Evolutionary conservation across 2,113 vertebrate species (phyloP).

Genomic region (Rostratula benghalensis): DNA sequence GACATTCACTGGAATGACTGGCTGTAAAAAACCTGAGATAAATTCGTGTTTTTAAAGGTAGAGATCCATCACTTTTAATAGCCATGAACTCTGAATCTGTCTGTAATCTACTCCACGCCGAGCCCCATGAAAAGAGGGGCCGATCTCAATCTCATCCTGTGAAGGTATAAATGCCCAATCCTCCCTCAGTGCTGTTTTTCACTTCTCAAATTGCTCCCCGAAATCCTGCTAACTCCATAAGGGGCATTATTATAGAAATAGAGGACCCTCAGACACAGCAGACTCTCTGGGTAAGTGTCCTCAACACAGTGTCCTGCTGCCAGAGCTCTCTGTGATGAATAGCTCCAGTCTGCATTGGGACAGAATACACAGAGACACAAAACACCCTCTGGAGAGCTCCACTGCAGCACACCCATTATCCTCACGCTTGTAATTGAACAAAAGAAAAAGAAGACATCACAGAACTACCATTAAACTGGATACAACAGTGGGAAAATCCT

Average conservation of each 20-base stretch:
- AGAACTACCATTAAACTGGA: not conserved
- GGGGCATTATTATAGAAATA: slow-evolving; percentile 15
- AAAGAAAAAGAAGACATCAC: not conserved
- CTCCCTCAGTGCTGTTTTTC: not conserved
- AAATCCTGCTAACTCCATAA: slow-evolving; percentile 26
- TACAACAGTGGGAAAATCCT: not conserved
- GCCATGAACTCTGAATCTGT: not conserved
- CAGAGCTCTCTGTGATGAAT: slow-evolving; percentile 15
- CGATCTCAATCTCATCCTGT: not conserved
- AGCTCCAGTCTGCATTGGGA: not conserved
- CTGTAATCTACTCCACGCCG: slow-evolving; percentile 17
- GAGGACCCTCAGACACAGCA: not conserved
- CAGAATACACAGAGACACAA: slow-evolving; percentile 8
- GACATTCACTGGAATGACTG: not conserved
- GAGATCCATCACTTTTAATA: slow-evolving; percentile 13
- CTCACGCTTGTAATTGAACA: slow-evolving; percentile 26
- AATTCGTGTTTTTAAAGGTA: slow-evolving; percentile 21
- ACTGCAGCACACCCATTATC: not conserved
- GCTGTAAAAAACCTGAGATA: not conserved
- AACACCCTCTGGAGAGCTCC: not conserved
- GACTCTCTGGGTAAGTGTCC: not conserved
- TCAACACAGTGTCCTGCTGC: not conserved
- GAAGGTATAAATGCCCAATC: slow-evolving; percentile 24
- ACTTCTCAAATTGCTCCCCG: slow-evolving; percentile 19
- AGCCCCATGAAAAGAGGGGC: not conserved